These are phyloP conservation scores for Brachyhypopomus occidentalis DNA, from an alignment of 2,113 vertebrate genomes.

Conservation along the genomic window DNA sequence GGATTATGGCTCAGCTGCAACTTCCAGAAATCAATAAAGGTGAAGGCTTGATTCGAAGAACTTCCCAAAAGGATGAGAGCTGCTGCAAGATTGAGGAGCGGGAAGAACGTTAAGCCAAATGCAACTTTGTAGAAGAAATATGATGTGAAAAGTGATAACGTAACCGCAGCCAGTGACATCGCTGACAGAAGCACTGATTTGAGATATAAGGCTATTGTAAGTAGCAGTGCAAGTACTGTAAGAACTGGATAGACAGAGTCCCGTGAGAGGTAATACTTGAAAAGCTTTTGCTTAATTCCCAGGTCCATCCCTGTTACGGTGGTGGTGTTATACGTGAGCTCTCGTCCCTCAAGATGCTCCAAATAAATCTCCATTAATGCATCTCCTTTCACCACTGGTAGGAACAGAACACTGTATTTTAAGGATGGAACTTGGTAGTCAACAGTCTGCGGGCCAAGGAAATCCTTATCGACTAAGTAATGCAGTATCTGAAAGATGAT, in stretches of 20 bases:
- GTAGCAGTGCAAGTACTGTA: constrained; percentile 83
- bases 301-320: constrained; percentile 94
- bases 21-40: constrained; percentile 92
- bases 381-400: constrained; percentile 86
- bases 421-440: constrained; percentile 95
- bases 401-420: constrained; percentile 92
- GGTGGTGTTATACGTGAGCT: constrained; percentile 87
- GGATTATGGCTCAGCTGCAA: constrained; percentile 87
- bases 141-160: constrained; percentile 85
- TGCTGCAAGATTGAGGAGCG: constrained; percentile 86
- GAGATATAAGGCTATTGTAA: constrained; percentile 87
- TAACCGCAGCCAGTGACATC: constrained; percentile 82
- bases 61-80: constrained; percentile 86
- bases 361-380: constrained; percentile 92
- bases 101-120: constrained; percentile 90
- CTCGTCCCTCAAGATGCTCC: constrained; percentile 81
- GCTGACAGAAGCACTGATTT: constrained; percentile 87
- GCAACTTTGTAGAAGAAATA: constrained; percentile 94
- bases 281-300: constrained; percentile 91
- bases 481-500: constrained; percentile 91
- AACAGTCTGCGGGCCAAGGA: constrained; percentile 90
- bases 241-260: constrained; percentile 89
- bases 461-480: constrained; percentile 93
- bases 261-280: constrained; percentile 88
- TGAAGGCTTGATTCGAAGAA: constrained; percentile 89